These are phyloP conservation scores for Platanista minor DNA, from an alignment of 2,113 vertebrate species.

Conservation along the genomic window DNA sequence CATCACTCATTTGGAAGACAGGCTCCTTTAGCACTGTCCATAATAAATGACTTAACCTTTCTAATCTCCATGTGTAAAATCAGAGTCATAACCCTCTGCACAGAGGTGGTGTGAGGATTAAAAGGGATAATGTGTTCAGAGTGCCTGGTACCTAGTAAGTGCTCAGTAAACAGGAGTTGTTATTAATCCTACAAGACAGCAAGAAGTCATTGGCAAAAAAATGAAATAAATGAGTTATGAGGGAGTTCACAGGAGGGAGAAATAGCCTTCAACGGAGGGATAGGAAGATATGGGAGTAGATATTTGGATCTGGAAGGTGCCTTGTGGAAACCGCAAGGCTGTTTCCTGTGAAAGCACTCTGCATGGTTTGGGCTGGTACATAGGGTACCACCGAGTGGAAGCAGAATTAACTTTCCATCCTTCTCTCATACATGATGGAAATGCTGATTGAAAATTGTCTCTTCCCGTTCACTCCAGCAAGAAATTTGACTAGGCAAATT, in stretches of 20 bases:
- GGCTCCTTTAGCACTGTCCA: background rate
- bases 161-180: too few species aligned
- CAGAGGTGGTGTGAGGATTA: background rate
- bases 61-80: background rate
- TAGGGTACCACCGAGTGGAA: accelerated
- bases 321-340: background rate
- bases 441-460: background rate
- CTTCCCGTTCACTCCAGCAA: background rate
- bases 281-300: background rate
- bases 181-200: too few species aligned
- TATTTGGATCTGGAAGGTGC: background rate
- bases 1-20: background rate
- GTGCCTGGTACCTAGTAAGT: background rate
- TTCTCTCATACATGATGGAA: background rate
- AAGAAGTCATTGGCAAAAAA: background rate
- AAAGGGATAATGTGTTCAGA: background rate
- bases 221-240: background rate
- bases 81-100: too few species aligned
- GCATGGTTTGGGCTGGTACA: accelerated
- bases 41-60: background rate
- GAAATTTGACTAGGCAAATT: background rate
- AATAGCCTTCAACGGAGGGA: accelerated
- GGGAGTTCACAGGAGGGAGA: background rate
- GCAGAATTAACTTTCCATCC: background rate
- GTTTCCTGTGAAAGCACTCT: accelerated